These are phyloP conservation scores for Troides oblongomaculatus DNA, from an alignment of 2,888 invertebrate genomes.

Conservation along the genomic window DNA sequence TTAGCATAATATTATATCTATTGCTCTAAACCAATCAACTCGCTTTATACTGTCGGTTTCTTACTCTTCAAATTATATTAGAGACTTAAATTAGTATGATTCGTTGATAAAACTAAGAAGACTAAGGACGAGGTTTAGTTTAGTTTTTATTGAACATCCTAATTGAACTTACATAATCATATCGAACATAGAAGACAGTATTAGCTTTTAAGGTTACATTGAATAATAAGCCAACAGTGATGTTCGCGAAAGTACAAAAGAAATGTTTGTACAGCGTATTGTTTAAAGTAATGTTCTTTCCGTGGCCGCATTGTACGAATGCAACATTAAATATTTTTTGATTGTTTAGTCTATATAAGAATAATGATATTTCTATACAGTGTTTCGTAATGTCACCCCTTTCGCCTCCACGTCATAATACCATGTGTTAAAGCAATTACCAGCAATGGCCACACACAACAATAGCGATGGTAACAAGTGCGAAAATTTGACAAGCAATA, in stretches of 20 bases:
- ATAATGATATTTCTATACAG: slow-evolving; percentile 35
- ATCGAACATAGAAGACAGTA: no score
- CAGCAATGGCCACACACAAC: slow-evolving; percentile 56
- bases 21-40: no score
- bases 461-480: slow-evolving; percentile 61
- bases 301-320: no score
- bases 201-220: no score
- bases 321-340: slow-evolving; percentile 2
- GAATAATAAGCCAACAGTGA: neutral
- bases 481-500: slow-evolving; percentile 72
- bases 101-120: no score
- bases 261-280: neutral
- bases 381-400: slow-evolving; percentile 53
- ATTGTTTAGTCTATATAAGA: slow-evolving; percentile 16
- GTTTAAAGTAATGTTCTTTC: neutral
- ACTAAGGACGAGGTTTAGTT: no score
- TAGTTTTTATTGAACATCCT: no score
- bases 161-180: no score
- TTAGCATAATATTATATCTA: no score
- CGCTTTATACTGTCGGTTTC: no score
- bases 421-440: slow-evolving; percentile 75
- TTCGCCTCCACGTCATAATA: slow-evolving; percentile 50
- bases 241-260: neutral
- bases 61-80: no score
- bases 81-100: no score